These are phyloP conservation scores for Sinelater perroti DNA, from an alignment of 2,888 invertebrate genomes.

Conservation along the genomic window DNA sequence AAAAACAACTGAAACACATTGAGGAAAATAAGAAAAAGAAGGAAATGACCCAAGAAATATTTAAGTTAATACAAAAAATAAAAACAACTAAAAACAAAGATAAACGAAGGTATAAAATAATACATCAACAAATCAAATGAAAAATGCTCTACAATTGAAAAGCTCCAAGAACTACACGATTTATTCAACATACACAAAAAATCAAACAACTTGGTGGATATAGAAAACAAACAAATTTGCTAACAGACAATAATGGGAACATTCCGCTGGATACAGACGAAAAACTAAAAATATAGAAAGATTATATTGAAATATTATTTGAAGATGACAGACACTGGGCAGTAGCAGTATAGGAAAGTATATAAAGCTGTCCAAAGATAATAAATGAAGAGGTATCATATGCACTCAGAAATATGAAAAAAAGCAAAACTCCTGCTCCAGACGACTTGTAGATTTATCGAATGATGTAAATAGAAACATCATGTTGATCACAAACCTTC, in stretches of 20 bases:
- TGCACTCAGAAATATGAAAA: too few species aligned
- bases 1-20: not conserved
- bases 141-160: not conserved
- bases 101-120: not conserved
- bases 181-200: conserved; percentile 3
- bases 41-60: not conserved
- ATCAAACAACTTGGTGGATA: not conserved
- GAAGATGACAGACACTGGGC: not conserved
- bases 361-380: not conserved
- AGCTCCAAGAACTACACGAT: conserved; percentile 1
- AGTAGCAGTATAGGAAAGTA: not conserved
- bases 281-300: not conserved
- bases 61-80: not conserved
- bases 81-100: not conserved
- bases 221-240: not conserved
- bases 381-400: too few species aligned
- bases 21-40: not conserved
- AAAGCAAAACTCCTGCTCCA: too few species aligned
- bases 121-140: not conserved
- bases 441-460: too few species aligned
- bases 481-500: too few species aligned
- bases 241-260: conserved; percentile 3
- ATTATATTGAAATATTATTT: not conserved
- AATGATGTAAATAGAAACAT: too few species aligned
- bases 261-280: not conserved